Evolutionary conservation across 2,888 invertebrate genomes (phyloP), one percentile per base, ranked within the genome.

Genomic region (Allacma fusca): DNA sequence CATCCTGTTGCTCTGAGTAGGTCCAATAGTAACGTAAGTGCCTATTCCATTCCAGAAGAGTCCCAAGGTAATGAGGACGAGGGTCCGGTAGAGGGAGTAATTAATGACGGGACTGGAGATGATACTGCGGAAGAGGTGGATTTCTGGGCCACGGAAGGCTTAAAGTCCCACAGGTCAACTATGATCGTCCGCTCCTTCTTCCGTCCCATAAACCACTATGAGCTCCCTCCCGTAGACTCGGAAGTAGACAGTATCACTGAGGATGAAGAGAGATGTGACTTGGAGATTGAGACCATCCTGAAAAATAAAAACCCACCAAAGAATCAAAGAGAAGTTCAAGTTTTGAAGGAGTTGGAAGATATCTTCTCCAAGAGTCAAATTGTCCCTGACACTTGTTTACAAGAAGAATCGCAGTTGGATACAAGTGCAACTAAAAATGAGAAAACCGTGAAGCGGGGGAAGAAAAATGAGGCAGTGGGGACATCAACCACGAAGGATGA

Each of bases 241-340:
- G 75, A 70, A 70, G 70, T 69, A 0, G 70, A 76, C 23, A 62
- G 69, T 70, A 76, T 76, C 26, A 43, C 69, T 62, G 76, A 76
- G 34, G 64, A 75, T 26, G 77, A 75, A 19, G 64, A 75, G 43
- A 43, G 57, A n/a, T 40, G 40, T 26, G 71, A 72, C 34, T 2
- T 19, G 26, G 67, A 75, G 57, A 67, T 75, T 71, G 79, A 57
- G n/a, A 77, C 28, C 62, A 70, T 70, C 21, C 50, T 76, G 62
- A 29, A 69, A 12, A 43, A 43, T 2, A 26, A 57, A 50, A 71
- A 13, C 24, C 23, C 28, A 1, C 16, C 26, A 21, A 19, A 29
- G 16, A 29, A 26, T 19, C 34, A 29, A 34, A 69, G 43, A 23
- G 34, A 69, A 43, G 69, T 43, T 16, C 28, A 67, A 21, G 44